Evolutionary conservation across 2,113 vertebrate species (phyloP), one percentile per base, ranked within the genome.

Genomic region (Chaetura pelagica): DNA sequence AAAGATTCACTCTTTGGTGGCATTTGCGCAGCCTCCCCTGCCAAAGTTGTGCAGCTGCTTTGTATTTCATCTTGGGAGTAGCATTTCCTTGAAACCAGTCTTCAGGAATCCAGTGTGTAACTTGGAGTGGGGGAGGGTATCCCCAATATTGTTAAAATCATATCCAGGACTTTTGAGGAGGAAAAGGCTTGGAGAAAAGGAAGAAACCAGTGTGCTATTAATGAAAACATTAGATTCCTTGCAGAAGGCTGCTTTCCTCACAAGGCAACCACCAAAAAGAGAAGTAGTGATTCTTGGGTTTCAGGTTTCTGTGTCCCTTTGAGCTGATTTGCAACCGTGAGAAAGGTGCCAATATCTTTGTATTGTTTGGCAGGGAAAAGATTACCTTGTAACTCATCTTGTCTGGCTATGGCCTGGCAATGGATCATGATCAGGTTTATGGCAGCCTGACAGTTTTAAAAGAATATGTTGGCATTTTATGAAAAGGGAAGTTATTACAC

Each of bases 401-500:
- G 94, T 93, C 84, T 95, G 79, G 79, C 89, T 91, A 89, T 91
- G 87, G 69, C 75, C 93, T 95, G 96, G 93, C 96, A 91, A 82
- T 91, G 84, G 75, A 96, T 95, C 94, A 84, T 71, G 90, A 94
- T 94, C 94, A 96, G 93, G 89, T 86, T 94, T 81, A 96, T 94
- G 93, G 93, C 94, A 96, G 89, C 62, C 91, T 93, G 87, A 96
- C 92, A 94, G 90, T 81, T 93, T 92, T 95, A 81, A 84, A 95
- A 96, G 92, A 94, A 75, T 90, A 95, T 84, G 93, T 90, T 95
- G 94, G 92, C 96, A 96, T 96, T 96, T 96, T 96, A 93, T 95
- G 86, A 95, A 97, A 97, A 93, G 93, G 90, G 93, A 95, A 94
- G 93, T 93, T 93, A 96, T 92, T 97, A 93, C 93, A 89, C 93